A percentile compares a stretch with the other conserved stretches of the same genome.
Evolutionary conservation across 2,888 invertebrate species (phyloP).

Genomic region (Melanostoma mellinum): DNA sequence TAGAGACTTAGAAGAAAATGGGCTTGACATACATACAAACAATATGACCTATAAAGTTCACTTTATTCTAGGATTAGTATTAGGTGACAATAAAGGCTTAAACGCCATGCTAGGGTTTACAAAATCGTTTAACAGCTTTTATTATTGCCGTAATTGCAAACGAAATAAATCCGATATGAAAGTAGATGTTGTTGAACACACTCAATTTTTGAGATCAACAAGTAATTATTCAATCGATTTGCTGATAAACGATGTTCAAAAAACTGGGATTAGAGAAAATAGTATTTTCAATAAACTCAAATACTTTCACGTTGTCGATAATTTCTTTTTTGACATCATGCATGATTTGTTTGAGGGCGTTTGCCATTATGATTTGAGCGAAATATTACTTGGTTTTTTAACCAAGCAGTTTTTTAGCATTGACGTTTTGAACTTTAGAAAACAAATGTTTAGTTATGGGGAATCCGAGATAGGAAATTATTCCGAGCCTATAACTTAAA

Average conservation of each 20-base stretch:
- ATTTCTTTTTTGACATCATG: constrained; percentile 46
- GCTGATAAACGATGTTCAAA: constrained; percentile 26
- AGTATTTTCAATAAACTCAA: constrained; percentile 28
- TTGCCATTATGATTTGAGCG: constrained; percentile 45
- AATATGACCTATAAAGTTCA: constrained; percentile 23
- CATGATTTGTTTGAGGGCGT: constrained; percentile 47
- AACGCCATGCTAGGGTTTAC: constrained; percentile 28
- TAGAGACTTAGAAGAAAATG: constrained; percentile 36
- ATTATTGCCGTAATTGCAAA: constrained; percentile 35
- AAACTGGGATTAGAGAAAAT: constrained; percentile 39
- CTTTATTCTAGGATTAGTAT: constrained; percentile 27
- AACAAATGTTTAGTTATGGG: constrained; percentile 40
- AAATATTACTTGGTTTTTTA: constrained; percentile 26
- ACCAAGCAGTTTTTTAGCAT: constrained; percentile 19
- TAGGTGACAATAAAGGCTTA: constrained; percentile 15
- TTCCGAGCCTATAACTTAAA: constrained; percentile 29
- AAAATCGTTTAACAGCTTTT: constrained; percentile 30
- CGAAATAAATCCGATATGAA: constrained; percentile 16
- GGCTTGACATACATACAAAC: constrained; percentile 14
- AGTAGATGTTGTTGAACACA: constrained; percentile 7
- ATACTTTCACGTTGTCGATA: constrained; percentile 31
- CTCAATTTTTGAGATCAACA: constrained; percentile 1
- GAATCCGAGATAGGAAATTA: constrained; percentile 40
- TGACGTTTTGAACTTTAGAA: constrained; percentile 30
- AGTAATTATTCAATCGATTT: constrained; percentile 34